phyloP scores from a whole-genome alignment of 2,888 invertebrate species.

The Oasisia sp. region DNA sequence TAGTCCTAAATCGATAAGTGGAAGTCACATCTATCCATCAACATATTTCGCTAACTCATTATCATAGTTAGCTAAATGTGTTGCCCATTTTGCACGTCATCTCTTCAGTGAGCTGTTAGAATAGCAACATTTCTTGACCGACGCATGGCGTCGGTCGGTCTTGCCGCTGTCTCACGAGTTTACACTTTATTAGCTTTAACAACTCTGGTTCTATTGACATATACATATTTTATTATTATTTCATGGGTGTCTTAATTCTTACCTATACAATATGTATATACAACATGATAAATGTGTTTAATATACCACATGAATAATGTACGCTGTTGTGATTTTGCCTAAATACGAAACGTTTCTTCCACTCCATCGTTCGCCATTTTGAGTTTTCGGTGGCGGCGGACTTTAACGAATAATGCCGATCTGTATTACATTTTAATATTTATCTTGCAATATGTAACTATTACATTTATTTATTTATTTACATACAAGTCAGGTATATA shows the following conservation, averaged over 20 bases:
- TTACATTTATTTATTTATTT: slow-evolving; percentile 3
- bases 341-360: background rate
- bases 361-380: slow-evolving; percentile 12
- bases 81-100: no score
- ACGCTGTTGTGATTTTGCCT: background rate
- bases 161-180: background rate
- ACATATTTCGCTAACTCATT: no score
- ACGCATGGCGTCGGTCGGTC: background rate
- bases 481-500: background rate
- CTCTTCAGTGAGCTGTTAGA: background rate
- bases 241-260: background rate
- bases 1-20: no score
- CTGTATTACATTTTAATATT: background rate
- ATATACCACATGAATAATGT: background rate
- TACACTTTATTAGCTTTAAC: background rate
- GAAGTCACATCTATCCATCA: no score
- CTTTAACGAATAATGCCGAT: background rate
- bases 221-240: background rate
- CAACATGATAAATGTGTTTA: background rate
- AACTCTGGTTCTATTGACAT: background rate
- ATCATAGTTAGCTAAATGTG: no score
- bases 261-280: background rate
- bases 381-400: background rate
- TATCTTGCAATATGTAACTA: background rate
- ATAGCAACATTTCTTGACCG: background rate